Percentiles rank a stretch among this genome's conserved stretches.
Evolutionary conservation across 1,140 invertebrate genomes (phyloP).

Genomic region (Harpegnathos saltator): DNA sequence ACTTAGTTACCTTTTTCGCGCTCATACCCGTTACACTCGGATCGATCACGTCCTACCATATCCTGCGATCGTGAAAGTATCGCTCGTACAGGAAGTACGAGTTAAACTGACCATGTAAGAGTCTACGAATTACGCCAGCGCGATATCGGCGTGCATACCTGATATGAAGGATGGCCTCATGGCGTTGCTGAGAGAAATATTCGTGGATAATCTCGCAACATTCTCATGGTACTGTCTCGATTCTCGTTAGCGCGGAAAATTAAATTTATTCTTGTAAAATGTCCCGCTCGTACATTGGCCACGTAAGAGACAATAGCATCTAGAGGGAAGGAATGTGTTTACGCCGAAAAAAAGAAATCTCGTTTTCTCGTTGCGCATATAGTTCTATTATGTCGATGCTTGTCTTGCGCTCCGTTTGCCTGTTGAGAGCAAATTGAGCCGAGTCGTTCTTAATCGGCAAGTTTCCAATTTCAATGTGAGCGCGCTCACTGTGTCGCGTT

Average conservation of each 20-base stretch:
- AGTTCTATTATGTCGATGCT: no score
- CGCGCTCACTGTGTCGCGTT: no score
- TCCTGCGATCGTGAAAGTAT: conserved; percentile 69
- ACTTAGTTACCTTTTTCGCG: conserved; percentile 66
- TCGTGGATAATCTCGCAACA: conserved; percentile 35
- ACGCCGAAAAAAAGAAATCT: no score
- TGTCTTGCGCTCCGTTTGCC: conserved; percentile 37
- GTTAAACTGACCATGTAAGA: conserved; percentile 57
- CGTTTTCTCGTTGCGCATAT: no score
- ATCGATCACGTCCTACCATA: conserved; percentile 61
- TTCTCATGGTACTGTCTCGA: conserved; percentile 28
- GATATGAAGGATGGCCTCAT: not conserved
- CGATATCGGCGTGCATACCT: conserved; percentile 19
- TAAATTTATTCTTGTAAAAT: conserved; percentile 22
- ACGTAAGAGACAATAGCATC: not conserved
- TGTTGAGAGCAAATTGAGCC: conserved; percentile 36
- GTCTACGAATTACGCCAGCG: conserved; percentile 62
- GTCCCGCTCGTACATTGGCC: not conserved
- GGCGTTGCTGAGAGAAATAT: not conserved
- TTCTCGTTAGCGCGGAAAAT: conserved; percentile 35
- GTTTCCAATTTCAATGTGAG: no score
- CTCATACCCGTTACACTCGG: conserved; percentile 65
- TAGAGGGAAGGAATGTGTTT: no score
- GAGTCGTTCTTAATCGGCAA: conserved; percentile 1
- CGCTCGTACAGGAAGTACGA: conserved; percentile 49